Conservation (phyloP, 2,113 vertebrate species). For the Perca schrenkii region DNA sequence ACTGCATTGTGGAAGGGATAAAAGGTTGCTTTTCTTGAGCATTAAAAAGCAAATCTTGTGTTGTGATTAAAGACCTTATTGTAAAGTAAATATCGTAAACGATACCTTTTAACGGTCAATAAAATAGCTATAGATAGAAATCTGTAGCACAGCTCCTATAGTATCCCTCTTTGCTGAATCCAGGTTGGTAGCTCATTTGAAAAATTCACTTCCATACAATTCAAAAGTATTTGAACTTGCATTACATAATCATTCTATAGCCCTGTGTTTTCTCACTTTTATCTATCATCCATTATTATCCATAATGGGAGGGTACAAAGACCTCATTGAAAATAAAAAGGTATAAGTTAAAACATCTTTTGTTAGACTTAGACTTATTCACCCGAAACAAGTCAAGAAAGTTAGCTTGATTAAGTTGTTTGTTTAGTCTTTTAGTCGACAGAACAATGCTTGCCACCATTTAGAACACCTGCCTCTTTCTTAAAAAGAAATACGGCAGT, state of each 20-base stretch:
- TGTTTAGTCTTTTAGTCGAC: too few relatives aligned
- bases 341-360: background rate
- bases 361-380: background rate
- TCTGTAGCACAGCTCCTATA: background rate
- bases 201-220: background rate
- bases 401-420: background rate
- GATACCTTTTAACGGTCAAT: background rate
- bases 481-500: background rate
- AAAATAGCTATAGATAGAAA: background rate
- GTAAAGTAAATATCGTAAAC: background rate
- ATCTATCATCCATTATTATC: background rate
- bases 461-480: constrained; percentile 8
- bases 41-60: background rate
- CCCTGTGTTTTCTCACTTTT: background rate
- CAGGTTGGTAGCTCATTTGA: background rate
- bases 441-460: background rate
- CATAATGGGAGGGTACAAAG: background rate
- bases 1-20: background rate
- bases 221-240: background rate
- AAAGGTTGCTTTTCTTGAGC: background rate
- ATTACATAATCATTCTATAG: background rate
- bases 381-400: background rate
- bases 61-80: background rate
- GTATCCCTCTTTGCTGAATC: background rate
- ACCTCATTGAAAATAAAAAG: background rate